Conservation (phyloP, 2,113 vertebrate species). For the Panurus biarmicus region DNA sequence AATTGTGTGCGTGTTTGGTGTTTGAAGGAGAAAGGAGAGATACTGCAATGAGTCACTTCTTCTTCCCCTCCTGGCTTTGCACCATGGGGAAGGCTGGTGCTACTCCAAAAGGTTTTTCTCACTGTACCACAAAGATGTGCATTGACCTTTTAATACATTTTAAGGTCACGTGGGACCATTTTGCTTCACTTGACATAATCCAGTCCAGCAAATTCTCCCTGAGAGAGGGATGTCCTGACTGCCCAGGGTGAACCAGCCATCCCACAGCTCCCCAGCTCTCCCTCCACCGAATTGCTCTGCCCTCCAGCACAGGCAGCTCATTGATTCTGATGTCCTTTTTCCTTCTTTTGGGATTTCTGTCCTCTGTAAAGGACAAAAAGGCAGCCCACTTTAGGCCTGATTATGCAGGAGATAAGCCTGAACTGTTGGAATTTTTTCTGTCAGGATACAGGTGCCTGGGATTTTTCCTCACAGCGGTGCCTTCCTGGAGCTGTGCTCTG, state of each 20-base stretch:
- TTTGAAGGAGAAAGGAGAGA: constrained; percentile 26
- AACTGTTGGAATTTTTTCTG: background rate
- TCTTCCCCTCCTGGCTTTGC: background rate
- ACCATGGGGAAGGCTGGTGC: background rate
- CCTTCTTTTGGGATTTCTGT: background rate
- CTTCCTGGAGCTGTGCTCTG: background rate
- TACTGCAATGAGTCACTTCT: background rate
- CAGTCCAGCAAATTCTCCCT: background rate
- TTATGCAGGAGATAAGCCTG: background rate
- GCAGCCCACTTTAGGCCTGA: background rate
- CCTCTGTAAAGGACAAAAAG: background rate
- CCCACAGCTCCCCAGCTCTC: background rate
- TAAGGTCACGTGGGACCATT: background rate
- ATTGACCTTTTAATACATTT: background rate
- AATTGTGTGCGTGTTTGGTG: background rate
- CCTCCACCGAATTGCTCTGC: background rate
- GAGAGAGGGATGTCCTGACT: background rate
- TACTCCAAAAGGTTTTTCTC: background rate
- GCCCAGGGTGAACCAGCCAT: background rate
- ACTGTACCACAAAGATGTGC: background rate
- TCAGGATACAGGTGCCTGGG: background rate
- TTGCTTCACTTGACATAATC: background rate
- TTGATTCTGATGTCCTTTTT: background rate
- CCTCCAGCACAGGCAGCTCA: background rate
- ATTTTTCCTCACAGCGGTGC: background rate